Evolutionary conservation across 53 echinoderm and acorn worm species (phyloP).

Genomic region (Holothuria leucospilota): DNA sequence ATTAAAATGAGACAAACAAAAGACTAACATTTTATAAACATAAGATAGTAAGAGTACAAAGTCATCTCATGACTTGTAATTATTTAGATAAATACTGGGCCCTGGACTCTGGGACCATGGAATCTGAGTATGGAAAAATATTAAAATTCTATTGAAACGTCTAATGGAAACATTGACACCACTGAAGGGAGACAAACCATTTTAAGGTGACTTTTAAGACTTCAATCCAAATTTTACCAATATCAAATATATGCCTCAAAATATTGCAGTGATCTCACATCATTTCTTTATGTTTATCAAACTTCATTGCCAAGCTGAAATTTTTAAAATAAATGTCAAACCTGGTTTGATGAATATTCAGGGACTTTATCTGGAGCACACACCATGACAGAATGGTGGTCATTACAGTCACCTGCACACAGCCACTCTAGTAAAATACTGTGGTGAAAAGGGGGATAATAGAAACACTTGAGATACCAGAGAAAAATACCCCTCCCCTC

Average conservation of each 20-base stretch:
- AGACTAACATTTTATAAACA: too few species aligned
- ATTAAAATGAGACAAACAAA: too few species aligned
- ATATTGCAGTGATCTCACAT: neutral
- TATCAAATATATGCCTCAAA: too few species aligned
- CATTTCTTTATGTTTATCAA: neutral
- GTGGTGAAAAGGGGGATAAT: neutral
- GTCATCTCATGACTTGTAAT: too few species aligned
- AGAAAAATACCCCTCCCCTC: too few species aligned
- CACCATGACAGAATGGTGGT: slow-evolving; percentile 86
- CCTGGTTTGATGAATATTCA: slow-evolving; percentile 89
- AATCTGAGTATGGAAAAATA: too few species aligned
- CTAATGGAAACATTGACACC: neutral
- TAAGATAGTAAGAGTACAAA: too few species aligned
- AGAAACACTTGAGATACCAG: neutral
- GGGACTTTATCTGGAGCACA: slow-evolving; percentile 99
- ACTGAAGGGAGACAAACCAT: neutral
- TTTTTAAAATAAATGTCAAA: slow-evolving; percentile 6
- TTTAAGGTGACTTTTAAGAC: neutral
- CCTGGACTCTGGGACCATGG: too few species aligned
- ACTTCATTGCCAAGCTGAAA: neutral
- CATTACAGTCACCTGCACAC: slow-evolving; percentile 79
- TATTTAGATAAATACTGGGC: too few species aligned
- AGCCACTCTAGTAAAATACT: slow-evolving; percentile 85
- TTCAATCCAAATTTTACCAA: too few species aligned
- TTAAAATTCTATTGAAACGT: too few species aligned